Evolutionary conservation across 2,888 invertebrate genomes (phyloP), one percentile per base, ranked within the genome.

Genomic region (Synanthedon vespiformis): DNA sequence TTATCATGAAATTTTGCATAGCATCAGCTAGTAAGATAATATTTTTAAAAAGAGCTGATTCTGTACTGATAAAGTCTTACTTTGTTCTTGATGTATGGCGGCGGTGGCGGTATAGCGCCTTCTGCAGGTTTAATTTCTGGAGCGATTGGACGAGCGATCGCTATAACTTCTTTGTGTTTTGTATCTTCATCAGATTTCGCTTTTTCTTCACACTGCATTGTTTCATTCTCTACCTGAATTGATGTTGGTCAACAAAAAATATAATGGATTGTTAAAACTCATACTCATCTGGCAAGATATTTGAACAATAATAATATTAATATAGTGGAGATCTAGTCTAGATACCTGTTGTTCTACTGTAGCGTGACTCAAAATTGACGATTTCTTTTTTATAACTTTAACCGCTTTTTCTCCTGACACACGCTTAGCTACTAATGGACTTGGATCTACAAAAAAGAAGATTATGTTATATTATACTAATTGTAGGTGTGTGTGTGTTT

Each of bases 301-400:
- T 16, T n/a, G n/a, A n/a, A 16, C 1, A 16, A 16, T 16, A n/a
- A 16, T 16, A 16, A 16, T 16, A 16, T 16, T 16, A 16, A 1
- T 16, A 1, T 16, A 16, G 16, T 16, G n/a, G n/a, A n/a, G n/a
- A n/a, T n/a, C n/a, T n/a, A n/a, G n/a, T n/a, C n/a, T n/a, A 16
- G 34, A 10, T 44, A 44, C 44, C 44, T 44, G 44, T n/a, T 44
- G 13, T 44, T 44, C 44, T n/a, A n/a, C n/a, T 44, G 34, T 34
- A 34, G 34, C 2, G 34, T 34, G 34, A 34, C 34, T 34, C 2
- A 14, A 16, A 10, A 16, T 48, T 16, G 48, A 80, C 8, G 34
- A 57, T 56, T 83, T 85, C 56, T 80, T 76, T 70, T 90, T 90
- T 52, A 89, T 77, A 1, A 89, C 88, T 54, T 87, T 88, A 1